Base-by-base conservation (phyloP, 2,797 vertebrate genomes). In the Octomys mimax region DNA sequence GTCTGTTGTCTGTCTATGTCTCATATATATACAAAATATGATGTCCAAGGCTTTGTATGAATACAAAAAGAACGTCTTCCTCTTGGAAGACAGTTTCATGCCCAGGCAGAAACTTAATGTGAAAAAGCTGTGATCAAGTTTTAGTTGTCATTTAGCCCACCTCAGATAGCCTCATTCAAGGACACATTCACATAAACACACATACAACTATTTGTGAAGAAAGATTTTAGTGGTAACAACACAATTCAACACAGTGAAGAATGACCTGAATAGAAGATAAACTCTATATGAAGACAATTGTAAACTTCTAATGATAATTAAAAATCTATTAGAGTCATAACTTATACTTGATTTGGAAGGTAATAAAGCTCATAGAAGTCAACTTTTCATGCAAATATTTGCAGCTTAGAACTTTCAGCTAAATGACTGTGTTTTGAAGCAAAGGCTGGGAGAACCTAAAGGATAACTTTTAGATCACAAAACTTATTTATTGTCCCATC, bases 271-370 rank as follows among this genome's bases (percentile, higher is more conserved):
- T 85, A 82, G 86, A 26, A 78, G 61, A 62, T 16, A 6, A 42
- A 68, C 81, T 54, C 21, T 46, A 18, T 14, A 59, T 31, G 73
- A 66, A 92, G 64, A 94, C 70, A 81, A 75, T 33, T 86, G 26
- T n/a, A 33, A 85, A 36, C 6, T 3, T 49, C 68, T 87, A 49
- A 52, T 79, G 18, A 78, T 39, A 77, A 70, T 42, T 64, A 57
- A 57, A 83, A 92, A 61, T 66, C 61, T n/a, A 78, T 87, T 18
- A 89, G 3, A 24, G 68, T 88, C 19, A 46, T 62, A 77, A 66
- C 18, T 92, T 85, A 14, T 79, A 12, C 11, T 31, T 95, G 88
- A 95, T 33, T 78, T 91, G n/a, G 18, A 91, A 81, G 59, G 88
- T 31, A n/a, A 61, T 95, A 52, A 19, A 73, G 42, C 79, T 59